A percentile compares a stretch with the other conserved stretches of the same genome.
Evolutionary conservation across 2,888 invertebrate species (phyloP).

Genomic region (Calameuta filiformis): DNA sequence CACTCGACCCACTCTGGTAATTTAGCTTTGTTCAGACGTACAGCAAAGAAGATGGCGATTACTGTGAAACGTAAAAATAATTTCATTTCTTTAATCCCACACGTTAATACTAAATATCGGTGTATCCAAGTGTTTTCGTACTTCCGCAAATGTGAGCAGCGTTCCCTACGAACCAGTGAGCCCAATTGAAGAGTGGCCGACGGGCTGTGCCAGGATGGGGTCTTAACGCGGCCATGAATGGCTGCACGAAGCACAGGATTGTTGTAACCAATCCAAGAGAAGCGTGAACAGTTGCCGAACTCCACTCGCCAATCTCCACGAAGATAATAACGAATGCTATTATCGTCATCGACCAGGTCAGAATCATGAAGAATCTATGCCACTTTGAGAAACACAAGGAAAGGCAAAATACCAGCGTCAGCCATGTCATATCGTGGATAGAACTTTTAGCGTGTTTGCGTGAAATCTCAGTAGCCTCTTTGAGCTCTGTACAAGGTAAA

Average conservation of each 20-base stretch:
- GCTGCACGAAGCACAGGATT: conserved; percentile 84
- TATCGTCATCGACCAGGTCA: conserved; percentile 83
- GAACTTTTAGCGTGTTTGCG: too few species aligned
- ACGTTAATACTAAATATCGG: background rate
- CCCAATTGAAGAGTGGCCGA: conserved; percentile 90
- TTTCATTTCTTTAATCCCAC: background rate
- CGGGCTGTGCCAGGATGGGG: conserved; percentile 85
- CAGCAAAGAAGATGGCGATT: conserved; percentile 92
- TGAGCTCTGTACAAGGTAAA: too few species aligned
- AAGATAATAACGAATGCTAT: conserved; percentile 85
- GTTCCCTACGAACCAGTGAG: conserved; percentile 91
- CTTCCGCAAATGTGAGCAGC: conserved; percentile 87
- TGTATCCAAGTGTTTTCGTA: conserved; percentile 68
- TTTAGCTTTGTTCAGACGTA: conserved; percentile 85
- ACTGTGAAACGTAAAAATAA: conserved; percentile 72
- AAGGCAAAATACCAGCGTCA: conserved; percentile 8
- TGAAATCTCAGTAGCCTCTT: too few species aligned
- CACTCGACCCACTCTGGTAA: conserved; percentile 89
- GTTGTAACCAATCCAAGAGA: conserved; percentile 84
- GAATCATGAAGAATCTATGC: conserved; percentile 87
- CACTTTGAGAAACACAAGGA: conserved; percentile 70
- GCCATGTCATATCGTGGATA: too few species aligned
- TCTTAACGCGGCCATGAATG: conserved; percentile 87
- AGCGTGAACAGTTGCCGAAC: conserved; percentile 82
- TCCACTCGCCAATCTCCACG: conserved; percentile 82